Evolutionary conservation across 1,140 invertebrate species (phyloP), one percentile per base, ranked within the genome.

Genomic region (Saccostrea glomerata): DNA sequence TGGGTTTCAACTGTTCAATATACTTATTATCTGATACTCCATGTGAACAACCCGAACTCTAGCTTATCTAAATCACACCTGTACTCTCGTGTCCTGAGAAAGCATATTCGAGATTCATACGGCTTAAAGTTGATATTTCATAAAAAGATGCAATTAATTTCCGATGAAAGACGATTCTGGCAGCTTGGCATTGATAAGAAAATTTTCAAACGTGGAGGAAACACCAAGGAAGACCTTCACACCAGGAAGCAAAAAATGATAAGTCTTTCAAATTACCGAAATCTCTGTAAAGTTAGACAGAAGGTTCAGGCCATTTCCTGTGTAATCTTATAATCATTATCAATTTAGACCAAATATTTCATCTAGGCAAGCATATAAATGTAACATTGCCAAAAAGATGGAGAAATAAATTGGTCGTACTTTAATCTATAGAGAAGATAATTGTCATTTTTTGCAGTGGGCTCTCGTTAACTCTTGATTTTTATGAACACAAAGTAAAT

Each of bases 261-360:
- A 73, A 73, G n/a, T 60, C 58, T 60, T 60, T 60, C 58, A 13
- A 60, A 60, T 60, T 60, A 60, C 5, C 25, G 66, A 73, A 73
- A n/a, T 73, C 20, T 4, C 20, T 73, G 12, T 73, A 73, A 25
- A 70, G 23, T 25, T 70, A 4, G 66, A n/a, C 11, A 70, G 23
- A 70, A 12, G 66, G 66, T 73, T 73, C 66, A 73, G 1, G 66
- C 23, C 25, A 73, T 73, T 73, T 73, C 66, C 66, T 73, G 66
- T 73, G 66, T 23, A 73, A 30, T 30, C 25, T 73, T 73, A 13
- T 73, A 73, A 73, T 30, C 66, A 73, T 73, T 73, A 73, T 73
- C n/a, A 25, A 73, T 13, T n/a, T 23, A 23, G 20, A n/a, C 23
- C n/a, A 23, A 73, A 11, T 73, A 73, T 73, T 73, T 73, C 25